A percentile compares a stretch with the other conserved stretches of the same genome.
Conservation (phyloP, 2,113 vertebrate species). For the Cacatua alba region DNA sequence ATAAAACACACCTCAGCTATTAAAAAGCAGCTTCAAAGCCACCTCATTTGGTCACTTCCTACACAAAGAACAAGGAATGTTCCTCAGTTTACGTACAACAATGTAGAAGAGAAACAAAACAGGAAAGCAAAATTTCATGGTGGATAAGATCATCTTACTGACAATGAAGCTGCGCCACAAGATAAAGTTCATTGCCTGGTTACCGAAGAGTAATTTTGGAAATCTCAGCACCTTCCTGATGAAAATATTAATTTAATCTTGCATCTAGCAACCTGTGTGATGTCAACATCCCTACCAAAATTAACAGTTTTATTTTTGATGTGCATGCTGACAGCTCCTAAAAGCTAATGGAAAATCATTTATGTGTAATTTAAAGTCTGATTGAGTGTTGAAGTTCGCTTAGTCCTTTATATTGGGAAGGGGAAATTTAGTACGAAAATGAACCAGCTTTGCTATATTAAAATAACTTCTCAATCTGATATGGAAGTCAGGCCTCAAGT, state of each 20-base stretch:
- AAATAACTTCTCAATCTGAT: background rate
- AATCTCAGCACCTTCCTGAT: background rate
- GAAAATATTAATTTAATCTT: background rate
- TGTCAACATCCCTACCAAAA: constrained; percentile 29
- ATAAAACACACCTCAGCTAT: background rate
- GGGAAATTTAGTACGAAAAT: background rate
- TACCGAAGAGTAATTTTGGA: constrained; percentile 15
- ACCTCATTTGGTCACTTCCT: background rate
- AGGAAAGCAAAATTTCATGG: background rate
- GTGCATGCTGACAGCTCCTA: constrained; percentile 13
- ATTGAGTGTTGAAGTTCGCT: constrained; percentile 18
- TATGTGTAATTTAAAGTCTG: constrained; percentile 31
- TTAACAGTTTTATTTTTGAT: constrained; percentile 9
- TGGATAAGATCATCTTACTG: background rate
- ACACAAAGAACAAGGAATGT: background rate
- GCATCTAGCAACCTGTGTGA: background rate
- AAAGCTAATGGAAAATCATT: constrained; percentile 36
- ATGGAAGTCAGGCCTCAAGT: background rate
- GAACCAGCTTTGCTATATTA: background rate
- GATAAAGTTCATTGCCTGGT: background rate
- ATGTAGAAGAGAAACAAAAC: background rate
- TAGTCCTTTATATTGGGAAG: background rate
- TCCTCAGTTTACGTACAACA: background rate
- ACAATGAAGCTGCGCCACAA: background rate
- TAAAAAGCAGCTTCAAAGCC: background rate